phyloP scores from a whole-genome alignment of 1,140 invertebrate species.

The Whitmania pigra region DNA sequence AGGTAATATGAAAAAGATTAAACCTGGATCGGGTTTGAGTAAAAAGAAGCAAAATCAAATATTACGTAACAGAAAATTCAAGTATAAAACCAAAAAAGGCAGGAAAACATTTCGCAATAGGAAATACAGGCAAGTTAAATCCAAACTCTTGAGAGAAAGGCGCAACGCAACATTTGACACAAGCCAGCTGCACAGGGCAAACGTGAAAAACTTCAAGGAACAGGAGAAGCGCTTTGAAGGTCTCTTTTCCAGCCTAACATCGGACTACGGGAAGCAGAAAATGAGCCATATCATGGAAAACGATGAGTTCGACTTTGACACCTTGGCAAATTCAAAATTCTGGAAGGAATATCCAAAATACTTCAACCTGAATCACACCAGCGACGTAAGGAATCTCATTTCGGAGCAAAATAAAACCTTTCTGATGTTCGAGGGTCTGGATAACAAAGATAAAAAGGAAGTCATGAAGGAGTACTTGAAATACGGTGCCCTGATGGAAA shows the following conservation, averaged over 20 bases:
- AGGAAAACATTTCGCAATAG: no score
- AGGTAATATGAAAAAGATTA: no score
- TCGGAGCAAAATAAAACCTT: not conserved
- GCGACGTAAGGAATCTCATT: not conserved
- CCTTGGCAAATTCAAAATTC: not conserved
- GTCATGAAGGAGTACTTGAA: not conserved
- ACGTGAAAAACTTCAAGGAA: conserved; percentile 6
- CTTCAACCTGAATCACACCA: conserved; percentile 3
- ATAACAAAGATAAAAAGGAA: not conserved
- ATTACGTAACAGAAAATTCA: no score
- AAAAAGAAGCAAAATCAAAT: no score
- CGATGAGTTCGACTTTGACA: not conserved
- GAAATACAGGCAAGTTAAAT: no score
- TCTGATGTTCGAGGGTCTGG: not conserved
- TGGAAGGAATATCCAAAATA: conserved; percentile 9
- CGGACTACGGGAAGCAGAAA: conserved; percentile 1
- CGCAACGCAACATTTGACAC: not conserved
- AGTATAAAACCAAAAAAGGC: no score
- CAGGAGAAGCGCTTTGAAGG: conserved; percentile 2
- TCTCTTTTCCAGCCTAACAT: not conserved
- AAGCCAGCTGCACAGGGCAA: not conserved
- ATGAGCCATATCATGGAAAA: conserved; percentile 1
- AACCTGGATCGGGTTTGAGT: no score
- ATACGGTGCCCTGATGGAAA: not conserved
- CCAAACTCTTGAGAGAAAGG: not conserved